These are phyloP conservation scores for Cassiopea andromeda DNA, from an alignment of 30 jellyfish, hydroid and myxozoan genomes.

Conservation along the genomic window DNA sequence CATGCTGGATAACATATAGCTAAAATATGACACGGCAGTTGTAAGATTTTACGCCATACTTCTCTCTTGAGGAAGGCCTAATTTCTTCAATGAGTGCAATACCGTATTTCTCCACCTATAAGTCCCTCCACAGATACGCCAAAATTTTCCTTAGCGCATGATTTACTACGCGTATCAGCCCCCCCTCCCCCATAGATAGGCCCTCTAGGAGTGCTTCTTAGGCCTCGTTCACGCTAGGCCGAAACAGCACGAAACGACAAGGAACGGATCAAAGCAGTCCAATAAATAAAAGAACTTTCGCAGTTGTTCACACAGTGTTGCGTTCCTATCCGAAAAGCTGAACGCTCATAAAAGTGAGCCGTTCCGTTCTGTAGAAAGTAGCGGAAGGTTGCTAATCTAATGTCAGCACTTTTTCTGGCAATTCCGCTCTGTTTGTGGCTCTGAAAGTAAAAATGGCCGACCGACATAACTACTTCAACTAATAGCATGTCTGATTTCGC, in stretches of 20 bases:
- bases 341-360: conserved; percentile 21
- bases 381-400: conserved; percentile 9
- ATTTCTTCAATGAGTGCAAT: too few relatives aligned
- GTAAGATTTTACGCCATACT: too few relatives aligned
- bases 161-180: too few relatives aligned
- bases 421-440: conserved; percentile 13
- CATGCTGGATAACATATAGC: conserved; percentile 71
- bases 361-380: neutral
- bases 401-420: neutral
- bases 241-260: neutral
- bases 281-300: conserved; percentile 14
- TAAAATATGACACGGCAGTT: neutral
- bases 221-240: conserved; percentile 34
- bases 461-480: neutral
- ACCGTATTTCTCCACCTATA: too few relatives aligned
- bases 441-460: neutral
- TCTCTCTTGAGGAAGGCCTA: too few relatives aligned
- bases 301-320: conserved; percentile 12
- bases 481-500: neutral
- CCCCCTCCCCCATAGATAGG: too few relatives aligned
- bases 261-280: conserved; percentile 5
- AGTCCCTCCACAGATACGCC: too few relatives aligned
- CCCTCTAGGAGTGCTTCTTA: neutral
- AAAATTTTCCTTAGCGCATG: too few relatives aligned
- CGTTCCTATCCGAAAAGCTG: conserved; percentile 7